These are phyloP conservation scores for Anisognathus igniventris DNA, from an alignment of 2,797 vertebrate genomes.

Conservation along the genomic window DNA sequence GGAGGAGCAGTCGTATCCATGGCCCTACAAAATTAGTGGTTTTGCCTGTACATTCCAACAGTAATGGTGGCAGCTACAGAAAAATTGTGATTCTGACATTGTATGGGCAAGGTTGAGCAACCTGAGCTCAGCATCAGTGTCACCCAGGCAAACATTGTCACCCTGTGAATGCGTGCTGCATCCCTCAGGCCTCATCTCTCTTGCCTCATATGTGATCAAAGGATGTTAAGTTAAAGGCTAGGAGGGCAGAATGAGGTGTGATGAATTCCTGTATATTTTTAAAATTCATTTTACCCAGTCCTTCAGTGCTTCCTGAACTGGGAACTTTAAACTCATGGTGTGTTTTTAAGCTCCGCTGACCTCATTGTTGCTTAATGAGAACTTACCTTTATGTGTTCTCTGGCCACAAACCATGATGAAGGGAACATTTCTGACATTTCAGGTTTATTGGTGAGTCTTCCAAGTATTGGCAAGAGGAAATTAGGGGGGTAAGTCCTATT, in stretches of 20 bases:
- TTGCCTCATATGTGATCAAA: background rate
- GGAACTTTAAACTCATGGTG: accelerated
- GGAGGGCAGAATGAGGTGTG: background rate
- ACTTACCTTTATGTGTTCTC: background rate
- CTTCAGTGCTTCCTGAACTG: background rate
- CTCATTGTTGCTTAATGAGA: background rate
- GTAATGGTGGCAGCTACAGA: background rate
- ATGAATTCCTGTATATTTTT: background rate
- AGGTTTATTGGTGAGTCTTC: background rate
- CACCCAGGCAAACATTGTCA: background rate
- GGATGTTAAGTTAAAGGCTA: background rate
- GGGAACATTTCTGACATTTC: background rate
- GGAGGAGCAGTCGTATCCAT: background rate
- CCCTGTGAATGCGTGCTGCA: background rate
- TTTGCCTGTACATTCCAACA: background rate
- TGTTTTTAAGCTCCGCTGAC: background rate
- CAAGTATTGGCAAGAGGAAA: background rate
- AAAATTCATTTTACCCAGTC: background rate
- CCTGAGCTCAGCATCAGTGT: background rate
- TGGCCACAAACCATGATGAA: background rate
- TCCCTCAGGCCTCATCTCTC: background rate
- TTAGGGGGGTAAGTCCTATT: background rate
- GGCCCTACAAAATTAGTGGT: background rate
- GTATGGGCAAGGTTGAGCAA: background rate
- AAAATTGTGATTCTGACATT: background rate